phyloP scores from a whole-genome alignment of 2,888 invertebrate species.

The Chaetoderma sp. region DNA sequence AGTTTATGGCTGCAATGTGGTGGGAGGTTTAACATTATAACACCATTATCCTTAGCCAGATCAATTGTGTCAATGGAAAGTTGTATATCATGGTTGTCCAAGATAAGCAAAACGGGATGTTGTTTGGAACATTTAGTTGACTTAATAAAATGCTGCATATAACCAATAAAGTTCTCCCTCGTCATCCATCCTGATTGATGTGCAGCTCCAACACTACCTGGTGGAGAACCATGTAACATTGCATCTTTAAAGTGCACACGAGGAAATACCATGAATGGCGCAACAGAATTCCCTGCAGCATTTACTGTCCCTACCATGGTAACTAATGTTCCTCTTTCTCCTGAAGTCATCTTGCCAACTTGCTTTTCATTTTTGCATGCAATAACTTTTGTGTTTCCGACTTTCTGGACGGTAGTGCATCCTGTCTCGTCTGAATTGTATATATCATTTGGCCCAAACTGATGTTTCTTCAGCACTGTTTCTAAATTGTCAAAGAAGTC shows the following conservation, averaged over 20 bases:
- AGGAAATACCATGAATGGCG: conserved; percentile 21
- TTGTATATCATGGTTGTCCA: conserved; percentile 57
- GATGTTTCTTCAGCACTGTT: conserved; percentile 1
- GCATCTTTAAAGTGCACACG: conserved; percentile 15
- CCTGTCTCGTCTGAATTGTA: conserved; percentile 15
- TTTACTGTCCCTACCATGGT: conserved; percentile 8
- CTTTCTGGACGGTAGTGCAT: conserved; percentile 17
- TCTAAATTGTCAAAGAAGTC: conserved; percentile 25
- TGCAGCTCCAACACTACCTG: conserved; percentile 14
- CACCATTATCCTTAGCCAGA: conserved; percentile 59
- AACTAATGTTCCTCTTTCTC: conserved; percentile 13
- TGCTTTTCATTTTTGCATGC: conserved; percentile 9
- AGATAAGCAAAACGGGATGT: conserved; percentile 41
- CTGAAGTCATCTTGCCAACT: conserved; percentile 13
- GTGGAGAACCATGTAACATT: conserved; percentile 8
- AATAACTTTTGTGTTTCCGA: conserved; percentile 15
- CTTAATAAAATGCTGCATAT: conserved; percentile 49
- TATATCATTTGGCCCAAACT: not conserved
- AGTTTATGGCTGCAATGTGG: conserved; percentile 57
- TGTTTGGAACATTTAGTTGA: conserved; percentile 43
- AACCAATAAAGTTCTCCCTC: conserved; percentile 18
- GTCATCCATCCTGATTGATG: conserved; percentile 34
- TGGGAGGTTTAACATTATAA: conserved; percentile 63
- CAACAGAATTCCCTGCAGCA: conserved; percentile 11
- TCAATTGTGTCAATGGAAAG: conserved; percentile 43